Percentiles rank a stretch among this genome's conserved stretches.
These are phyloP conservation scores for Leptopilina drosophilae DNA, from an alignment of 2,888 invertebrate species.

Conservation along the genomic window DNA sequence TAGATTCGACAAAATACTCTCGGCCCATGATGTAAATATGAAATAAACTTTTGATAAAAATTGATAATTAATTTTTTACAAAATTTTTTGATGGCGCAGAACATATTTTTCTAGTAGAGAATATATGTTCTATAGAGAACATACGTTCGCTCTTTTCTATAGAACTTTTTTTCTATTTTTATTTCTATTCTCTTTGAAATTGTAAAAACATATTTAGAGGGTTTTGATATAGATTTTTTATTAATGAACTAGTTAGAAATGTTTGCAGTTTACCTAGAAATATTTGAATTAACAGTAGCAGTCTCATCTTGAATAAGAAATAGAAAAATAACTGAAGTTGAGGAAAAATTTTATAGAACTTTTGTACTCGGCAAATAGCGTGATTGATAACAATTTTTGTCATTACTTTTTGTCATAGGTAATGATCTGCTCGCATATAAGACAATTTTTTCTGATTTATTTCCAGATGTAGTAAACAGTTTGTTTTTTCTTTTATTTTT, in stretches of 20 bases:
- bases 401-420: slow-evolving; percentile 15
- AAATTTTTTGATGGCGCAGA: not conserved
- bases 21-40: not conserved
- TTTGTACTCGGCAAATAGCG: slow-evolving; percentile 10
- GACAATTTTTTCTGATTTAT: not conserved
- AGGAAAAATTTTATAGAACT: not conserved
- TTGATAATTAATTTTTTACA: not conserved
- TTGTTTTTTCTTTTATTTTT: too few relatives aligned
- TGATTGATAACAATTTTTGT: slow-evolving; percentile 3
- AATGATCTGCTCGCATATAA: not conserved
- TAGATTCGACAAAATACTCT: slow-evolving; percentile 14
- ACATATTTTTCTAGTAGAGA: slow-evolving; percentile 18
- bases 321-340: not conserved
- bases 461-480: not conserved
- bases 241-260: not conserved
- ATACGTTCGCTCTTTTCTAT: too few relatives aligned
- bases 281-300: not conserved
- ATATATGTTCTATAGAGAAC: too few relatives aligned
- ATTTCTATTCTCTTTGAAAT: too few relatives aligned
- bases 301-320: not conserved
- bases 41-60: not conserved
- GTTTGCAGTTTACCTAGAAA: not conserved
- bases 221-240: not conserved
- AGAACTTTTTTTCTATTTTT: too few relatives aligned
- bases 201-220: too few relatives aligned